Evolutionary conservation across 2,113 vertebrate genomes (phyloP).

Genomic region (Vulpes ferrilata): DNA sequence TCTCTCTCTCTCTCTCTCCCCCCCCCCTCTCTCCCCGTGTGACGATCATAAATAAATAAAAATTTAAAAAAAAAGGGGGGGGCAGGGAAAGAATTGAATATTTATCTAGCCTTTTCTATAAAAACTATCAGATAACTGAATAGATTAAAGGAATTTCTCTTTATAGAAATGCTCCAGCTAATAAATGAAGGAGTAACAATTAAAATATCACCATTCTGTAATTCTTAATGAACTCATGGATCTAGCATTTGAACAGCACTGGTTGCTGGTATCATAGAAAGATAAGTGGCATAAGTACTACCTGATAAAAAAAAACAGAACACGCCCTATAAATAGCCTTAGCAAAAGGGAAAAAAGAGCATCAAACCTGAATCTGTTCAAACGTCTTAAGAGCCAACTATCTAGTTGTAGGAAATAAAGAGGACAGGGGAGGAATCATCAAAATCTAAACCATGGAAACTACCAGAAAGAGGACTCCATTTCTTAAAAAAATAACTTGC

Average conservation of each 20-base stretch:
- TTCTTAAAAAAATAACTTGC: conserved; percentile 33
- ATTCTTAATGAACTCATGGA: conserved; percentile 26
- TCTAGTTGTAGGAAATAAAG: background rate
- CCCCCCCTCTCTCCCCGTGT: no score
- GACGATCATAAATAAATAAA: no score
- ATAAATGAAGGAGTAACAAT: conserved; percentile 13
- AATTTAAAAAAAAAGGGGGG: no score
- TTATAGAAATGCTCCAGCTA: background rate
- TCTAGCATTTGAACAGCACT: background rate
- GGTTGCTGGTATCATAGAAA: background rate
- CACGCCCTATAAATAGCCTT: background rate
- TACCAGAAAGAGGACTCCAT: background rate
- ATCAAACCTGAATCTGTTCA: background rate
- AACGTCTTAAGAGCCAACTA: background rate
- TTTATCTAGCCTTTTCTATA: background rate
- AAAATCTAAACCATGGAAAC: background rate
- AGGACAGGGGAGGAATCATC: background rate
- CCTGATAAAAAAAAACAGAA: background rate
- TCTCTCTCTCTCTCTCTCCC: no score
- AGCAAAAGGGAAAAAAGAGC: background rate
- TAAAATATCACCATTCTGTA: background rate
- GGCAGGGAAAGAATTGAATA: background rate
- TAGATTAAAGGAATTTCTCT: conserved; percentile 29
- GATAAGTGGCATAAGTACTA: background rate
- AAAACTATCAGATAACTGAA: background rate